phyloP scores from a whole-genome alignment of 2,113 vertebrate genomes.

The Heptranchias perlo region DNA sequence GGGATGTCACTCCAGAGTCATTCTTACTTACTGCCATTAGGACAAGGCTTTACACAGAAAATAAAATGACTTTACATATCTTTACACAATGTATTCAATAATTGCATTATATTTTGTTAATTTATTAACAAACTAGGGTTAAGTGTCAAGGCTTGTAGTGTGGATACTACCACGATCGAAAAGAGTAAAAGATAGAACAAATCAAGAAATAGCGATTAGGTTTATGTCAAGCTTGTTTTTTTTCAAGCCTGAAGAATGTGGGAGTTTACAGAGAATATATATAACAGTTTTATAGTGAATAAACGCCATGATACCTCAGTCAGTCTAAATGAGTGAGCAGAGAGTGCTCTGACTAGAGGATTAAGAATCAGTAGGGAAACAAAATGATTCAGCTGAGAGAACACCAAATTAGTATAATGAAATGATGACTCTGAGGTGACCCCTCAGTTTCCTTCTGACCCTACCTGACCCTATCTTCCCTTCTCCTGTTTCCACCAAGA shows the following conservation, averaged over 20 bases:
- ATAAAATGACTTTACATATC: not conserved
- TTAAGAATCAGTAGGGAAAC: constrained; percentile 33
- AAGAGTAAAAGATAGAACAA: not conserved
- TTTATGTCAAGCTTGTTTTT: not conserved
- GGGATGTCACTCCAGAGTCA: not conserved
- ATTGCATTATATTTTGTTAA: not conserved
- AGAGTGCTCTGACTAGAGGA: not conserved
- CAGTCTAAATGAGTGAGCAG: constrained; percentile 23
- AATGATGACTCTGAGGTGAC: constrained; percentile 24
- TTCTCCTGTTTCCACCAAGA: constrained; percentile 22
- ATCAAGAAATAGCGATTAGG: not conserved
- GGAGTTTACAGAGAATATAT: not conserved
- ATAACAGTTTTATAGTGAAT: not conserved
- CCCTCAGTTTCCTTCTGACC: constrained; percentile 21
- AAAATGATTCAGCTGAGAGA: constrained; percentile 28
- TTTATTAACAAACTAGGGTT: not conserved
- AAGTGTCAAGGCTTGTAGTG: not conserved
- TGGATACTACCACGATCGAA: not conserved
- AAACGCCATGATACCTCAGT: constrained; percentile 1
- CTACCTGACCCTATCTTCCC: not conserved
- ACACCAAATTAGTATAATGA: constrained; percentile 34
- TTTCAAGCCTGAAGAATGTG: not conserved
- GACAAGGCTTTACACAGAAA: not conserved
- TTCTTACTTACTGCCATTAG: not conserved
- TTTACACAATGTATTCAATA: not conserved